Evolutionary conservation across 53 echinoderm and acorn worm species (phyloP), one percentile per base, ranked within the genome.

Genomic region (Luidia sarsii): DNA sequence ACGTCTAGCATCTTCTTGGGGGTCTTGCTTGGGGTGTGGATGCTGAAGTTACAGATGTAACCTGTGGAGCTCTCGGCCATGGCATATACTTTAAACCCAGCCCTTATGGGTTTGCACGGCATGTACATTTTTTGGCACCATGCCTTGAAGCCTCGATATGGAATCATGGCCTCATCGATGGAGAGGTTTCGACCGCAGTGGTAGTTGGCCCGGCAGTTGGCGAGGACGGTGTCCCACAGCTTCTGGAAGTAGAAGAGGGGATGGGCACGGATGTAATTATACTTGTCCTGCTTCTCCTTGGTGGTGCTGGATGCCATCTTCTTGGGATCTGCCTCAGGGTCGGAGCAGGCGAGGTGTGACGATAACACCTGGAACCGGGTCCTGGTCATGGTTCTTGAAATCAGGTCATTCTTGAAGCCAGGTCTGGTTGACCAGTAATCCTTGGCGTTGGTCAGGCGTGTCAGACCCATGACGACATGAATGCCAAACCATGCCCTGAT

Each of bases 81-180:
- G 23, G 68, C 67, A 32, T 82, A 82, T 15, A 82, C 2, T 32
- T 67, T 82, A 37, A 82, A 82, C 2, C 82, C 82, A 25, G 39
- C 24, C 38, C 82, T 35, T 39, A 68, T 82, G 15, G 68, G 82
- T n/a, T 82, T 82, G 14, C 61, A 19, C 21, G 65, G 80, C 80
- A 64, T 80, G 50, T 50, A 80, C 7, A 61, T 22, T 35, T 80
- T 77, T 56, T 60, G 33, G 41, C 24, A 77, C 59, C 79, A 25
- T 64, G 48, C 62, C 80, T 25, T 51, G 65, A 65, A 79, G 1
- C 64, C 79, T 3, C 13, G 20, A 33, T 79, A 79, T 18, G 29
- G 41, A 1, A 81, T 31, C 65, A 66, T 67, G 37, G 81, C 81
- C 38, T 67, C 81, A 39, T 67, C 54, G 19, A 81, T 48, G 7